phyloP scores from a whole-genome alignment of 2,797 vertebrate species.

The Morelia viridis region DNA sequence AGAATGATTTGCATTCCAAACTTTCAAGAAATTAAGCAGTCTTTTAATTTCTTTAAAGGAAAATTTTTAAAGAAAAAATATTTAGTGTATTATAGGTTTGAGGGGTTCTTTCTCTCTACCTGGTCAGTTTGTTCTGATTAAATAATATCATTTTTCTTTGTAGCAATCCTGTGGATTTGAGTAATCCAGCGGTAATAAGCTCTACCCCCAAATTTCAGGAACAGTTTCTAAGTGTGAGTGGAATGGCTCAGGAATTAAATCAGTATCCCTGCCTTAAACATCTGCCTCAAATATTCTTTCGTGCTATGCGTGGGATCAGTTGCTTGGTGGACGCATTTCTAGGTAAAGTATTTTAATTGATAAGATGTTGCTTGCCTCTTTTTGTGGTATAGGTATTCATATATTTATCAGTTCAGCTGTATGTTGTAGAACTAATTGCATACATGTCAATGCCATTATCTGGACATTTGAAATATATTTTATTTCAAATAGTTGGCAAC shows the following conservation, averaged over 20 bases:
- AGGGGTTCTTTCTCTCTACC: background rate
- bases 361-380: slow-evolving; percentile 2
- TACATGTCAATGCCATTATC: background rate
- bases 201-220: slow-evolving; percentile 91
- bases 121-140: slow-evolving; percentile 29
- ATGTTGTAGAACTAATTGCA: background rate
- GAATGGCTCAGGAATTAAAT: slow-evolving; percentile 90
- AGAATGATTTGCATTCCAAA: background rate
- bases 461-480: background rate
- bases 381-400: slow-evolving; percentile 23
- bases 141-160: slow-evolving; percentile 27
- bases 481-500: background rate
- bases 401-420: background rate
- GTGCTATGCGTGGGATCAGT: slow-evolving; percentile 90
- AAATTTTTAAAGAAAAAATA: background rate
- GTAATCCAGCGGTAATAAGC: slow-evolving; percentile 90
- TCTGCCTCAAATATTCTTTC: slow-evolving; percentile 90
- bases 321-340: slow-evolving; percentile 91
- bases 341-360: slow-evolving; percentile 75
- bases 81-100: background rate
- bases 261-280: slow-evolving; percentile 92
- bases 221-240: slow-evolving; percentile 88
- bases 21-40: background rate
- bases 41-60: background rate
- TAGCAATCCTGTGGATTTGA: slow-evolving; percentile 93